phyloP scores from a whole-genome alignment of 2,888 invertebrate species.

The Heterodera filipjevi region DNA sequence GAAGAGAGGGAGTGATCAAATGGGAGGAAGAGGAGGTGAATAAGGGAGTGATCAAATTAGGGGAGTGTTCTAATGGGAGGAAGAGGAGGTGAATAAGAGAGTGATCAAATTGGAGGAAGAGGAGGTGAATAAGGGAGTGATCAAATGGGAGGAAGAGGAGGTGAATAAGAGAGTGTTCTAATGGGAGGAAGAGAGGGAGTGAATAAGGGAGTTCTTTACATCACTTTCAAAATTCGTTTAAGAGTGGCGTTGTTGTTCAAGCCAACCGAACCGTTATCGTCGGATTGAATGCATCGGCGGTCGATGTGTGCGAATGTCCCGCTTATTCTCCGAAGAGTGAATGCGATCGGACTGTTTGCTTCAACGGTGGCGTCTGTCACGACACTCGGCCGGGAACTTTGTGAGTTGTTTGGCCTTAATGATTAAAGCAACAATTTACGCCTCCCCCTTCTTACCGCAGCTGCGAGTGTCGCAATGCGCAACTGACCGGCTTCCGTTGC shows the following conservation, averaged over 20 bases:
- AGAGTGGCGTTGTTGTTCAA: constrained; percentile 88
- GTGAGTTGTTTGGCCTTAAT: constrained; percentile 26
- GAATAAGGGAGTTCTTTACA: too few relatives aligned
- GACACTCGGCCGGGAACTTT: constrained; percentile 81
- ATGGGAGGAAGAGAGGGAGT: too few relatives aligned
- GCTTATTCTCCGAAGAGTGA: constrained; percentile 88
- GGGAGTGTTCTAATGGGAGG: not conserved
- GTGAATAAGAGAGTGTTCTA: too few relatives aligned
- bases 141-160: not conserved
- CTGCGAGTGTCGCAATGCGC: constrained; percentile 85
- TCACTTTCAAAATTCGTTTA: constrained; percentile 15
- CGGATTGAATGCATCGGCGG: constrained; percentile 81
- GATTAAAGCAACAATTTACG: constrained; percentile 53
- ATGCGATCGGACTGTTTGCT: constrained; percentile 80
- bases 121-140: not conserved
- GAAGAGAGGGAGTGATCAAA: not conserved
- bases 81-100: not conserved
- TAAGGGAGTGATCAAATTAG: too few relatives aligned
- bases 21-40: not conserved
- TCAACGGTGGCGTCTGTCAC: constrained; percentile 92
- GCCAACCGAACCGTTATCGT: constrained; percentile 95
- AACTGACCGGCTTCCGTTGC: constrained; percentile 92
- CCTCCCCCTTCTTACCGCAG: constrained; percentile 49
- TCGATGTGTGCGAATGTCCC: constrained; percentile 68
- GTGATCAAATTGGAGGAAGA: not conserved